Conservation (phyloP, 2,797 vertebrate genomes). For the Dermochelys coriacea region DNA sequence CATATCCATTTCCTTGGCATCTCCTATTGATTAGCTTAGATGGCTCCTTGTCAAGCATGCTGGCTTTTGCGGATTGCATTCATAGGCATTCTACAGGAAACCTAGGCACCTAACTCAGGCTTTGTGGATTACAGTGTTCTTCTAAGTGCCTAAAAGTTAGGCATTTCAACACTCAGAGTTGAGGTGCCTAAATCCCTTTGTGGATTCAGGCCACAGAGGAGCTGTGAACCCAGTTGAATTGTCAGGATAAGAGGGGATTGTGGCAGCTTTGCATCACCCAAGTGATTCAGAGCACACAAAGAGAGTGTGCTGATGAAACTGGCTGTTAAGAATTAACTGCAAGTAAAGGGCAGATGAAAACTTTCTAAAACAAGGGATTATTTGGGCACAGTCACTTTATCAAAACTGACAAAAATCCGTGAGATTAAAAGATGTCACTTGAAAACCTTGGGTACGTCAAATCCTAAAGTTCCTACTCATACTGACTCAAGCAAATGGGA, state of each 20-base stretch:
- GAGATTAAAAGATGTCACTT: not conserved
- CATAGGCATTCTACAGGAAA: too few species aligned
- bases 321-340: slow-evolving; percentile 7
- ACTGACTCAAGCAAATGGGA: not conserved
- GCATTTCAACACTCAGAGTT: too few species aligned
- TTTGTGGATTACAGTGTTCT: too few species aligned
- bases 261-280: not conserved
- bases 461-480: not conserved
- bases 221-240: not conserved
- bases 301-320: not conserved
- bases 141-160: too few species aligned
- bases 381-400: not conserved
- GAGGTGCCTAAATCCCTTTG: too few species aligned
- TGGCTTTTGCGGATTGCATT: too few species aligned
- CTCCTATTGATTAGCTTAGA: too few species aligned
- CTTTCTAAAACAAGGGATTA: too few species aligned
- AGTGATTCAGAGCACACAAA: not conserved
- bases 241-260: slow-evolving; percentile 20
- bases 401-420: not conserved
- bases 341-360: not conserved
- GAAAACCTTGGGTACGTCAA: not conserved
- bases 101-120: too few species aligned
- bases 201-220: not conserved
- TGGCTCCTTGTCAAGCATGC: too few species aligned
- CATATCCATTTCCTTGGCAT: too few species aligned